phyloP scores from a whole-genome alignment of 2,797 vertebrate genomes.

The Rhinatrema bivittatum region DNA sequence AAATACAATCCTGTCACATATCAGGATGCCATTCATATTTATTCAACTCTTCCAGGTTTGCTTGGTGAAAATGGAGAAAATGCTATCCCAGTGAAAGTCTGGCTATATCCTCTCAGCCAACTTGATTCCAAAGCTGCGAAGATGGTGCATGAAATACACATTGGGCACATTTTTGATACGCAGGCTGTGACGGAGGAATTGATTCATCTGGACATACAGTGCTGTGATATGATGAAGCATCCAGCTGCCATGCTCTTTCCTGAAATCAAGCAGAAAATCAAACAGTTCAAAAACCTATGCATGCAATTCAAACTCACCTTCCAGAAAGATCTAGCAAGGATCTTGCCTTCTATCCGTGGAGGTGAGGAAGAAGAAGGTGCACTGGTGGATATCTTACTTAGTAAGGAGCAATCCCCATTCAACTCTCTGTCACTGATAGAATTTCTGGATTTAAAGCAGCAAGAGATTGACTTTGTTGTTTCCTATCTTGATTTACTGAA shows the following conservation, averaged over 20 bases:
- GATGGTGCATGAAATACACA: neutral
- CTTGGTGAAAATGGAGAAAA: neutral
- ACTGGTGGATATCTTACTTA: constrained; percentile 1
- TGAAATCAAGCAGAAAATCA: constrained; percentile 20
- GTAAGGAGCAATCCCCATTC: constrained; percentile 14
- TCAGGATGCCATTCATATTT: constrained; percentile 10
- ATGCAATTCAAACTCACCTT: constrained; percentile 21
- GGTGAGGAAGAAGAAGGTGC: constrained; percentile 11
- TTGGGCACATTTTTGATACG: neutral
- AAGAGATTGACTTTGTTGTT: constrained; percentile 16
- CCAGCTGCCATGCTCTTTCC: constrained; percentile 8
- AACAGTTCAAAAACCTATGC: constrained; percentile 13
- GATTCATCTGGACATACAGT: constrained; percentile 8
- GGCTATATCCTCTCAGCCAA: constrained; percentile 30
- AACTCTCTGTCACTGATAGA: neutral
- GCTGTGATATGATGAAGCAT: constrained; percentile 17
- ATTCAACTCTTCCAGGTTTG: neutral
- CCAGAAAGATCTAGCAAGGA: constrained; percentile 19
- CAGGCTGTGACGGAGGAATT: constrained; percentile 1
- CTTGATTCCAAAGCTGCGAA: neutral
- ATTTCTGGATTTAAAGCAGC: constrained; percentile 8
- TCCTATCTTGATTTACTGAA: constrained; percentile 19
- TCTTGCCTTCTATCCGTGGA: constrained; percentile 17
- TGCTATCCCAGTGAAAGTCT: constrained; percentile 18
- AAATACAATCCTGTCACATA: constrained; percentile 23